Conservation (phyloP, 1,140 invertebrate genomes). For the Plutomurus gul region DNA sequence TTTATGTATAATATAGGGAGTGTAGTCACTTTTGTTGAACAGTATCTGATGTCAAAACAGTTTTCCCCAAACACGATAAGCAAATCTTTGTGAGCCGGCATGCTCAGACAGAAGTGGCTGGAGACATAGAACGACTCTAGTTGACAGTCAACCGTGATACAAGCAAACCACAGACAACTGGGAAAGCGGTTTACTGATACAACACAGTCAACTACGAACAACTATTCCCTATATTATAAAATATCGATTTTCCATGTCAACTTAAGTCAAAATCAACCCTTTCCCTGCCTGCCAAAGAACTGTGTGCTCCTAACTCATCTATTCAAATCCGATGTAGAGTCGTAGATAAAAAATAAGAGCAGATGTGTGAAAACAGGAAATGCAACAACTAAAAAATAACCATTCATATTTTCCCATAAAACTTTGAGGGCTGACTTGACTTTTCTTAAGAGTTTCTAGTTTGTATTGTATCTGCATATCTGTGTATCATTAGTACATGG, state of each 20-base stretch:
- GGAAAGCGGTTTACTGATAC: no score
- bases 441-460: no score
- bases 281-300: constrained; percentile 1
- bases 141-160: constrained; percentile 10
- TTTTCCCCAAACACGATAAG: constrained; percentile 21
- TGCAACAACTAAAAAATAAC: constrained; percentile 45
- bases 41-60: constrained; percentile 23
- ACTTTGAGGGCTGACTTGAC: constrained; percentile 20
- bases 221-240: constrained; percentile 35
- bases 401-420: constrained; percentile 50
- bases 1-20: not conserved
- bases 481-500: no score
- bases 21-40: constrained; percentile 12
- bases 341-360: constrained; percentile 33
- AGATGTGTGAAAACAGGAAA: constrained; percentile 47
- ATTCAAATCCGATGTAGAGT: not conserved
- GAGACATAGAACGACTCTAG: not conserved
- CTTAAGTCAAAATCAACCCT: constrained; percentile 40
- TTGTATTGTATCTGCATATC: no score
- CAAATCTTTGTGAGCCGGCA: constrained; percentile 1
- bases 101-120: constrained; percentile 5
- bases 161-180: no score
- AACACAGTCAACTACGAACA: no score
- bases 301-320: constrained; percentile 12
- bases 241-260: constrained; percentile 48